Conservation (phyloP, 2,797 vertebrate genomes). For the Spizella passerina region DNA sequence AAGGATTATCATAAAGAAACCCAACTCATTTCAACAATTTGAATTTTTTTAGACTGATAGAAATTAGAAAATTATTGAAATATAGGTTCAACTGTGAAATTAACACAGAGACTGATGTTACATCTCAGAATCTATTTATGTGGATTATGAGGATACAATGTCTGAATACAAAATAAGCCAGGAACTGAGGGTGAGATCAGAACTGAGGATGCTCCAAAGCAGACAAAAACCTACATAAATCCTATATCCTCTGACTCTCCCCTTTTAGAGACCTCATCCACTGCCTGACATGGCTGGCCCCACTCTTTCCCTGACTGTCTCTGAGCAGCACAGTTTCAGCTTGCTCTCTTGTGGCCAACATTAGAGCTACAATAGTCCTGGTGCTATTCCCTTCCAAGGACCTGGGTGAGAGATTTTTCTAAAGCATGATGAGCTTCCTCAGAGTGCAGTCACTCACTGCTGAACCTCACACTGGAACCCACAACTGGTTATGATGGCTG, state of each 20-base stretch:
- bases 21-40: neutral
- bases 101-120: neutral
- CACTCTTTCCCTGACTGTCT: neutral
- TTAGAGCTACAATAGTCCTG: neutral
- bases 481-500: neutral
- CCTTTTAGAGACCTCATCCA: neutral
- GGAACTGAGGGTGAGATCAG: neutral
- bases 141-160: neutral
- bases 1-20: neutral
- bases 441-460: neutral
- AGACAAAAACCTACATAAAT: neutral
- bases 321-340: neutral
- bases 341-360: constrained; percentile 51
- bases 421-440: neutral
- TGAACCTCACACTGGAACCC: neutral
- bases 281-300: neutral
- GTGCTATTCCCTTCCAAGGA: neutral
- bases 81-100: neutral
- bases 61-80: neutral
- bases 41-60: neutral
- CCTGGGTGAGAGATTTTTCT: neutral
- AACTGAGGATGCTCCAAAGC: neutral
- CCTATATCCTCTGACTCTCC: neutral
- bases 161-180: neutral
- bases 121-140: neutral